Percentiles rank a stretch among this genome's conserved stretches.
Conservation (phyloP, 1,140 invertebrate species). For the Trissolcus basalis region DNA sequence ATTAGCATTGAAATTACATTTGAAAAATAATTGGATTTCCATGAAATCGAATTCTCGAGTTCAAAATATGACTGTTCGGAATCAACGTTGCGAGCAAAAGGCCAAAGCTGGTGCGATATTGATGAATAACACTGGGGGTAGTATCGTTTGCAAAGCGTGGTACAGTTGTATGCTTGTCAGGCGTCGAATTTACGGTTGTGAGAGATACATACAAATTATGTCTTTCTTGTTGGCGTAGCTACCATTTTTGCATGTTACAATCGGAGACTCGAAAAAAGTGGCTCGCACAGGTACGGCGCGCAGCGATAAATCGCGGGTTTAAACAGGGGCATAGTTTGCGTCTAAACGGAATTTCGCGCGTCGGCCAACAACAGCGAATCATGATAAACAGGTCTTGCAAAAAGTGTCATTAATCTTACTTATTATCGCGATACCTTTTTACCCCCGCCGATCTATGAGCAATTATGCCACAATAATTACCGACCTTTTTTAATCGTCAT, state of each 20-base stretch:
- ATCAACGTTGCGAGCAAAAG: slow-evolving; percentile 15
- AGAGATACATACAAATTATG: slow-evolving; percentile 60
- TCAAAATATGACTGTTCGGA: not conserved
- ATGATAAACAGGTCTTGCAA: slow-evolving; percentile 21
- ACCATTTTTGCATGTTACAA: slow-evolving; percentile 53
- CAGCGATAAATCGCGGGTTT: slow-evolving; percentile 43
- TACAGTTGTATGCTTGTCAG: slow-evolving; percentile 36
- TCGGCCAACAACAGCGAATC: slow-evolving; percentile 43
- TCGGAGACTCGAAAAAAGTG: slow-evolving; percentile 38
- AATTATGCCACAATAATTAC: too few relatives aligned
- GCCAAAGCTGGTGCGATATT: slow-evolving; percentile 24
- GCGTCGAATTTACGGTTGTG: slow-evolving; percentile 46
- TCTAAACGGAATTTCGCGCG: slow-evolving; percentile 37
- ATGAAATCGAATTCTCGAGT: too few relatives aligned
- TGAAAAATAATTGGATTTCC: too few relatives aligned
- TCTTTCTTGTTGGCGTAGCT: slow-evolving; percentile 35
- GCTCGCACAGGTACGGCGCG: slow-evolving; percentile 14
- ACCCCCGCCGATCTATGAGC: too few relatives aligned
- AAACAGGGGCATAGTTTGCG: slow-evolving; percentile 18
- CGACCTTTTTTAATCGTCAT: too few relatives aligned
- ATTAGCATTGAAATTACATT: too few relatives aligned
- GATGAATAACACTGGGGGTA: slow-evolving; percentile 31
- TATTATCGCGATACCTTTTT: slow-evolving; percentile 13
- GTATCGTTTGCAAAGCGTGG: slow-evolving; percentile 11
- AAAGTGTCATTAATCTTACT: slow-evolving; percentile 33